Conservation (phyloP, 2,113 vertebrate species). For the Heptranchias perlo region DNA sequence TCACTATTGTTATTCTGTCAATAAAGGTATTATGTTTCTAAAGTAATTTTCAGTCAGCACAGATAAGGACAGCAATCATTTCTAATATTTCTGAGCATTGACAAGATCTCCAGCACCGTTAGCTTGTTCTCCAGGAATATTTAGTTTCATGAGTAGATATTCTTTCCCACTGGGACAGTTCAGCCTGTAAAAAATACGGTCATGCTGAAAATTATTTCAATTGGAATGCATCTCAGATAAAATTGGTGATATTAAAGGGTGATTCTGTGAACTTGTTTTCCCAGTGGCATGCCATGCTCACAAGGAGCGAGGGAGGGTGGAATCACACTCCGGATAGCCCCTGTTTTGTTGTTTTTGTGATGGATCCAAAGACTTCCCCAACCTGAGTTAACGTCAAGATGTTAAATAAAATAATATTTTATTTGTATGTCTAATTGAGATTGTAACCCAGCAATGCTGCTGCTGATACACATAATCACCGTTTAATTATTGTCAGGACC, state of each 20-base stretch:
- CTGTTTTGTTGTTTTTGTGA: background rate
- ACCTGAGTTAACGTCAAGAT: background rate
- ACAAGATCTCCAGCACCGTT: background rate
- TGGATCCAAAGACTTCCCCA: background rate
- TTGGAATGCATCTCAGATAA: background rate
- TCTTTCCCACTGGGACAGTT: background rate
- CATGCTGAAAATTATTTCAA: background rate
- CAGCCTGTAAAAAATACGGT: background rate
- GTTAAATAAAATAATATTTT: background rate
- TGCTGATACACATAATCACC: background rate
- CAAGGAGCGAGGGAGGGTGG: too few species aligned
- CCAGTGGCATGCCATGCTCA: too few species aligned
- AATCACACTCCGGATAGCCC: background rate
- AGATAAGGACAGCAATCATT: conserved; percentile 50
- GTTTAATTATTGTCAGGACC: background rate
- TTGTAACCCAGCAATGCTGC: background rate
- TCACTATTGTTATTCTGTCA: conserved; percentile 44
- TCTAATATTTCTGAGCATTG: conserved; percentile 43
- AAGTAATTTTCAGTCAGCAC: conserved; percentile 51
- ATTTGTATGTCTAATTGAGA: background rate
- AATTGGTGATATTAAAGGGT: background rate
- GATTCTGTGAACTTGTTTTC: too few species aligned
- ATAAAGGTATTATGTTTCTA: conserved; percentile 51
- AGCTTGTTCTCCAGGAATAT: background rate
- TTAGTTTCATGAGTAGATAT: background rate